These are phyloP conservation scores for Danionella dracula DNA, from an alignment of 2,797 vertebrate species.

Conservation along the genomic window DNA sequence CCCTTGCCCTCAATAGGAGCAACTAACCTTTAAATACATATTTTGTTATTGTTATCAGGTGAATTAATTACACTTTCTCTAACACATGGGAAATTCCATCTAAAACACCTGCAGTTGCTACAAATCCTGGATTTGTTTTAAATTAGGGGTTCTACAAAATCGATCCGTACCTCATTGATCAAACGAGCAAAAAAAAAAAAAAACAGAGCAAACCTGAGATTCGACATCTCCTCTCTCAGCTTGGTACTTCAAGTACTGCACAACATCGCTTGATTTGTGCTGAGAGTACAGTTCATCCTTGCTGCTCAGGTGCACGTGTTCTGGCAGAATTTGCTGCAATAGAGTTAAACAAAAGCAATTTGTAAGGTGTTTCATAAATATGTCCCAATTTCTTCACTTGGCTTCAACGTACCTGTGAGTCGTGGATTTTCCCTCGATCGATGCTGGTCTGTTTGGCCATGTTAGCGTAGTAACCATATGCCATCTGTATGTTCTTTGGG, in stretches of 20 bases:
- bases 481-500: slow-evolving; percentile 76
- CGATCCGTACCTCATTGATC: too few species aligned
- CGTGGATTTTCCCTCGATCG: slow-evolving; percentile 65
- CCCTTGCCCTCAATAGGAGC: too few species aligned
- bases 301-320: slow-evolving; percentile 77
- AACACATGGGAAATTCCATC: too few species aligned
- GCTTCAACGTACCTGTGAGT: slow-evolving; percentile 65
- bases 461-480: slow-evolving; percentile 84
- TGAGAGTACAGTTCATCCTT: slow-evolving; percentile 70
- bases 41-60: too few species aligned
- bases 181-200: background rate
- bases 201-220: slow-evolving; percentile 72
- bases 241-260: slow-evolving; percentile 80
- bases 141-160: too few species aligned
- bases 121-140: too few species aligned
- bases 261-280: slow-evolving; percentile 71
- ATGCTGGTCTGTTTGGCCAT: slow-evolving; percentile 72
- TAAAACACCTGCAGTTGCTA: too few species aligned
- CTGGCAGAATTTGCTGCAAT: slow-evolving; percentile 70
- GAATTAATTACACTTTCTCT: too few species aligned
- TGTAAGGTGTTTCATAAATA: background rate
- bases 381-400: background rate
- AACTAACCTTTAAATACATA: too few species aligned
- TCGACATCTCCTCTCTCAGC: slow-evolving; percentile 79
- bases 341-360: background rate